A percentile compares a stretch with the other conserved stretches of the same genome.
These are phyloP conservation scores for Apis dorsata DNA, from an alignment of 1,140 invertebrate species.

Conservation along the genomic window DNA sequence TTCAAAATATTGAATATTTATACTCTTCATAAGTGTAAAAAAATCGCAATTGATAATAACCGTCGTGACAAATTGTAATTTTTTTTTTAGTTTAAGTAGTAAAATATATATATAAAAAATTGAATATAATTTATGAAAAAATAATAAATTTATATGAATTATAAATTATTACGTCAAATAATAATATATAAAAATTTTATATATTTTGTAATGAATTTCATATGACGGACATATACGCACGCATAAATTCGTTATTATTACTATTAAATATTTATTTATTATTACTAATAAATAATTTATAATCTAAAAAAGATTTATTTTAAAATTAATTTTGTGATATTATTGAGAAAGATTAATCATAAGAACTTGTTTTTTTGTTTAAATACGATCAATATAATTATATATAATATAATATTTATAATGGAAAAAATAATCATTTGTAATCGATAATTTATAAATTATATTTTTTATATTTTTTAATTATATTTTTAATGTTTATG, in stretches of 20 bases:
- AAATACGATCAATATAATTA: slow-evolving; percentile 27
- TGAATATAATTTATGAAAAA: neutral
- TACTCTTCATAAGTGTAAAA: slow-evolving; percentile 39
- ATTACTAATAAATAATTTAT: neutral
- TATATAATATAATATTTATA: neutral
- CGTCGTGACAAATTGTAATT: slow-evolving; percentile 38
- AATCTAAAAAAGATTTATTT: neutral
- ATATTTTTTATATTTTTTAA: too few relatives aligned
- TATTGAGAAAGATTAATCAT: neutral
- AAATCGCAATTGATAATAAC: slow-evolving; percentile 57
- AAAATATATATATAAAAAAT: slow-evolving; percentile 19
- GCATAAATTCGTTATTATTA: neutral
- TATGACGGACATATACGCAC: neutral
- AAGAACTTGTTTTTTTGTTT: neutral
- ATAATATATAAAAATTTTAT: neutral
- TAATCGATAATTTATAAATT: neutral
- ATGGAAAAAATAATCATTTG: slow-evolving; percentile 24
- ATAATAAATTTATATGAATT: neutral
- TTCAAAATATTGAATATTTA: slow-evolving; percentile 57
- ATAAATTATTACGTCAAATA: neutral
- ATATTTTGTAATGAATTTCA: neutral
- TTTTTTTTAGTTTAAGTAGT: slow-evolving; percentile 44
- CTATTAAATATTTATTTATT: neutral
- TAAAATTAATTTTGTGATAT: neutral
- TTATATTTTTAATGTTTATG: neutral